Evolutionary conservation across 1,140 invertebrate genomes (phyloP).

Genomic region (Psilanteris sp.): DNA sequence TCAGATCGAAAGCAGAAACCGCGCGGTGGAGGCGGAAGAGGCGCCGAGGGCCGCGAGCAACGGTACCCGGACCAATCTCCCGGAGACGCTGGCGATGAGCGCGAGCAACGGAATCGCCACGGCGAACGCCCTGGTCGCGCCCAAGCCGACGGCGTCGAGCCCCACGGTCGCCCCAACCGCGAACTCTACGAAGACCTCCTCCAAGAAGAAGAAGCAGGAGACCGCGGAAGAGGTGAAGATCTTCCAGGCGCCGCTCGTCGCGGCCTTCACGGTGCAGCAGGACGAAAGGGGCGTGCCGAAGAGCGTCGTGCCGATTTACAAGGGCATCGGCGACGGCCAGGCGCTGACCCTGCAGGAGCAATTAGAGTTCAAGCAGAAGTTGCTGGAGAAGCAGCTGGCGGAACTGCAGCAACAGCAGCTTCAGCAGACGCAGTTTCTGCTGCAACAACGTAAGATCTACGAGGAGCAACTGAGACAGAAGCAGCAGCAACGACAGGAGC

Average conservation of each 20-base stretch:
- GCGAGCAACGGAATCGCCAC: constrained; percentile 70
- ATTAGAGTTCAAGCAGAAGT: constrained; percentile 84
- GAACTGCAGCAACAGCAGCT: constrained; percentile 85
- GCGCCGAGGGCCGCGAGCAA: constrained; percentile 46
- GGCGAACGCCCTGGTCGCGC: constrained; percentile 67
- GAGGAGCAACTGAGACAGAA: constrained; percentile 79
- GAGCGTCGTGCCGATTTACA: constrained; percentile 86
- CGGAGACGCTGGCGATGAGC: constrained; percentile 68
- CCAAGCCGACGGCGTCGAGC: constrained; percentile 70
- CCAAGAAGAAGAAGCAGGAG: constrained; percentile 51
- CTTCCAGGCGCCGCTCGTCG: constrained; percentile 87
- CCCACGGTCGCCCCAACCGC: constrained; percentile 53
- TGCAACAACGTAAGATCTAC: constrained; percentile 82
- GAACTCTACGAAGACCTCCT: constrained; percentile 37
- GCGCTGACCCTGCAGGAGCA: constrained; percentile 81
- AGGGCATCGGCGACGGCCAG: constrained; percentile 69
- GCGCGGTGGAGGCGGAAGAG: constrained; percentile 28
- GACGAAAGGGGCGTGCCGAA: constrained; percentile 87
- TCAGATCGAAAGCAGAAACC: constrained; percentile 59
- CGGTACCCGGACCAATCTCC: constrained; percentile 46
- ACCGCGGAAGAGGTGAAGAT: constrained; percentile 86
- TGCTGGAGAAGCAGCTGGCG: constrained; percentile 85
- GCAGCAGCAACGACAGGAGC: constrained; percentile 76
- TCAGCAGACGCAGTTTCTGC: constrained; percentile 85
- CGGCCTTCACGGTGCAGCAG: constrained; percentile 90